Percentiles rank a stretch among this genome's conserved stretches.
Evolutionary conservation across 2,888 invertebrate species (phyloP).

Genomic region (Caenorhabditis plicata): DNA sequence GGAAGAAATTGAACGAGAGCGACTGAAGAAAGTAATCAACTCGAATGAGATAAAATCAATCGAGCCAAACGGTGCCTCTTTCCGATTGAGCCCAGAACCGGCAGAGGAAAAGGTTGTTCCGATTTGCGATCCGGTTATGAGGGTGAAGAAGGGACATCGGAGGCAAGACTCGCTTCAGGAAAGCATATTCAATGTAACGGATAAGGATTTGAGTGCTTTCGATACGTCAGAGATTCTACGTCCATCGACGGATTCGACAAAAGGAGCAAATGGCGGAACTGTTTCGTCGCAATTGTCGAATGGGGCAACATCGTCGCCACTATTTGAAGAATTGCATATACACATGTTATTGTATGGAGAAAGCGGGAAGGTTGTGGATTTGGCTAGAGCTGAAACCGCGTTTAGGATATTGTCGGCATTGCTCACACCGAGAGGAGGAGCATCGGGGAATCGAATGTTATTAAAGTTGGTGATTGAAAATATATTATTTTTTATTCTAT

Average conservation of each 20-base stretch:
- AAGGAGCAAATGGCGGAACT: constrained; percentile 24
- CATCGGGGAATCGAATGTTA: constrained; percentile 50
- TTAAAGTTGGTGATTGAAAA: constrained; percentile 35
- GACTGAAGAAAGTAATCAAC: constrained; percentile 4
- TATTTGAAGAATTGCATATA: constrained; percentile 78
- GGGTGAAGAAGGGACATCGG: constrained; percentile 53
- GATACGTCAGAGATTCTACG: constrained; percentile 45
- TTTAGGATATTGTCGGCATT: constrained; percentile 60
- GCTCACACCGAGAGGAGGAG: constrained; percentile 46
- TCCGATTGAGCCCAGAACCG: constrained; percentile 3
- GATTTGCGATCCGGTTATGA: constrained; percentile 8
- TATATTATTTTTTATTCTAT: neutral
- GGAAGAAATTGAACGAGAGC: constrained; percentile 33
- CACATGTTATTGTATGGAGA: constrained; percentile 75
- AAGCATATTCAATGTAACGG: constrained; percentile 54
- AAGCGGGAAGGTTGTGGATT: constrained; percentile 50
- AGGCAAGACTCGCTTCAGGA: constrained; percentile 61
- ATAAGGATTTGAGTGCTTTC: constrained; percentile 42
- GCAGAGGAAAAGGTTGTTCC: neutral
- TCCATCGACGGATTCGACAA: constrained; percentile 33
- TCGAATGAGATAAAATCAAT: neutral
- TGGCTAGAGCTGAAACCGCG: constrained; percentile 56
- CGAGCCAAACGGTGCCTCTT: constrained; percentile 13
- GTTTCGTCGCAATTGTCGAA: constrained; percentile 18
- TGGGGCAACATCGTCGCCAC: constrained; percentile 29